Evolutionary conservation across 2,888 invertebrate species (phyloP), one percentile per base, ranked within the genome.

Genomic region (Rhopalosiphum nymphaeae): DNA sequence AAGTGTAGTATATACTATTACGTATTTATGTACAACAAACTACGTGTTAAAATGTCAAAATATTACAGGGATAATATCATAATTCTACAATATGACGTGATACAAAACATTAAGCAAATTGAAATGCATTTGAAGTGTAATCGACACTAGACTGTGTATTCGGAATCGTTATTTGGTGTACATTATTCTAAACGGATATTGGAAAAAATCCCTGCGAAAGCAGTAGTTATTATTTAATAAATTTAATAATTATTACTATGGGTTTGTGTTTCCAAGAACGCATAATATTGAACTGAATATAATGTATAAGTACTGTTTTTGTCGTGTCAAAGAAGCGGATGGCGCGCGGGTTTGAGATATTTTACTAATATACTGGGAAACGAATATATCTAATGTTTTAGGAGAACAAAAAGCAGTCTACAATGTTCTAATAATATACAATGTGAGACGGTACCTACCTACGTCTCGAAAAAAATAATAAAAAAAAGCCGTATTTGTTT

Each of bases 401-500:
- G 11, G 13, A 67, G n/a, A n/a, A 67, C 13, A 67, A 67, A 61
- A n/a, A 67, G n/a, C 67, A 3, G 13, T n/a, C 3, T 4, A n/a
- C 67, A n/a, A 13, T 5, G 13, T 67, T 67, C 13, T 67, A n/a
- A n/a, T 16, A n/a, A 11, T 4, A 11, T 67, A 67, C 13, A 3
- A 11, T 5, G n/a, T n/a, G 67, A 16, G 53, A 21, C 4, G 53
- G 16, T 49, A 7, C 44, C 44, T 61, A 61, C 25, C 25, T 56
- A 1, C 61, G 11, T 61, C 61, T 29, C 29, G 29, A 7, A 57
- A 7, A 57, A 10, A 49, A n/a, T n/a, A n/a, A n/a, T n/a, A 13
- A 61, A 29, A 61, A 61, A 67, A 67, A 67, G 67, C n/a, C 67
- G 67, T 67, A 67, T 67, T 67, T 67, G 67, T 67, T 67, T 67